phyloP scores from a whole-genome alignment of 2,113 vertebrate genomes.

The rabbit (Oryctolagus cuniculus) region mOryCun1.1 NC_091442.1:27401001-27401500 shows the following conservation, averaged over 20 bases:
- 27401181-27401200: constrained; percentile 28
- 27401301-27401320: not conserved
- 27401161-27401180: not conserved
- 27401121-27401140: not conserved
- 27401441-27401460: not conserved
- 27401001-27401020: constrained; percentile 57
- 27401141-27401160: not conserved
- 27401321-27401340: not conserved
- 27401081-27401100: not conserved
- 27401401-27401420: not conserved
- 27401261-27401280: not conserved
- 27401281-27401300: not conserved
- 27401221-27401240: not conserved
- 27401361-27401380: not conserved
- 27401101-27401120: not conserved
- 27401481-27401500: not conserved
- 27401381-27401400: not conserved
- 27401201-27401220: not conserved
- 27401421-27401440: not conserved
- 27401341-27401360: too few relatives aligned
- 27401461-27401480: not conserved
- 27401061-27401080: not conserved
- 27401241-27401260: not conserved
- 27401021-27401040: not conserved
- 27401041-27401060: not conserved